Conservation (phyloP, 2,888 invertebrate genomes). For the Campaea margaritaria region DNA sequence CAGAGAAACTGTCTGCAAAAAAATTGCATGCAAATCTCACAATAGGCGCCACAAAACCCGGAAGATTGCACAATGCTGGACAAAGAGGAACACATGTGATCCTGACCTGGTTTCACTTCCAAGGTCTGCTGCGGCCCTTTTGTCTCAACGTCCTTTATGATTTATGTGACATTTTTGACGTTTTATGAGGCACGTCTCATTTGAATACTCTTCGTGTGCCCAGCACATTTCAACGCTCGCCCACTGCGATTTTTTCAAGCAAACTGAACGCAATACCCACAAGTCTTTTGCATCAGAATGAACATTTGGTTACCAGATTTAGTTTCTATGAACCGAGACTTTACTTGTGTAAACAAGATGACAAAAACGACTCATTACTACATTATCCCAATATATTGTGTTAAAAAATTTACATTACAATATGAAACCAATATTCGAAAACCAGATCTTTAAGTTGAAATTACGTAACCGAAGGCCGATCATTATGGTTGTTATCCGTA, state of each 20-base stretch:
- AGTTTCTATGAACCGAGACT: slow-evolving; percentile 70
- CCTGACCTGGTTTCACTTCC: slow-evolving; percentile 80
- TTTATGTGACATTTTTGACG: slow-evolving; percentile 81
- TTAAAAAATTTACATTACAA: slow-evolving; percentile 57
- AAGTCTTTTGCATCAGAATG: slow-evolving; percentile 75
- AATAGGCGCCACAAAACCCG: slow-evolving; percentile 69
- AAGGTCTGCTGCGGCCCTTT: slow-evolving; percentile 65
- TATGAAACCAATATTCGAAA: slow-evolving; percentile 35
- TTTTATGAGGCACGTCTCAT: slow-evolving; percentile 82
- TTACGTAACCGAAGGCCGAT: slow-evolving; percentile 61
- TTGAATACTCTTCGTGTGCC: slow-evolving; percentile 80
- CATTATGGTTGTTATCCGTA: slow-evolving; percentile 54
- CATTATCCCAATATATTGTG: slow-evolving; percentile 56
- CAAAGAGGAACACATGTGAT: slow-evolving; percentile 81
- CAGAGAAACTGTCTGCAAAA: slow-evolving; percentile 61
- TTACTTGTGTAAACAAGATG: slow-evolving; percentile 71
- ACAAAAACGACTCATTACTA: slow-evolving; percentile 62
- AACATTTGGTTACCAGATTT: slow-evolving; percentile 85
- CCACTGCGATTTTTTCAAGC: slow-evolving; percentile 71
- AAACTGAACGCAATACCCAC: slow-evolving; percentile 59
- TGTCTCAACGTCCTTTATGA: slow-evolving; percentile 78
- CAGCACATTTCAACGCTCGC: slow-evolving; percentile 78
- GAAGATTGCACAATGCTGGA: slow-evolving; percentile 79
- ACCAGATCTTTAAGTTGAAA: slow-evolving; percentile 32
- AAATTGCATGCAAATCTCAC: slow-evolving; percentile 73